phyloP scores from a whole-genome alignment of 2,797 vertebrate species.

The Sebastes trivittatus region DNA sequence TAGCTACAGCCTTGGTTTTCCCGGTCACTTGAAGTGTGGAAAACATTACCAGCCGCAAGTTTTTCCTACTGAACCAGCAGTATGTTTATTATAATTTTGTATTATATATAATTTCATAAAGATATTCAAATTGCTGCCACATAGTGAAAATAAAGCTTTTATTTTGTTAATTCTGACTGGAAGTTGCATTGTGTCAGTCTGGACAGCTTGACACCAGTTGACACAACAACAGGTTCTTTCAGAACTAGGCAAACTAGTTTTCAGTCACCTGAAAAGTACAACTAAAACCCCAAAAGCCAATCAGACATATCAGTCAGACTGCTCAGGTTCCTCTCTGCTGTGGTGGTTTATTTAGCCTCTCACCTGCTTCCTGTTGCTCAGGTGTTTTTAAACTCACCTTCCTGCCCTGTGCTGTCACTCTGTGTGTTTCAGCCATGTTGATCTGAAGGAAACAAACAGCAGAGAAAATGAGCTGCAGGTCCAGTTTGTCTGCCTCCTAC shows the following conservation, averaged over 20 bases:
- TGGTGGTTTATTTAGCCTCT: background rate
- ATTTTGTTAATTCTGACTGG: constrained; percentile 31
- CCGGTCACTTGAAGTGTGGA: background rate
- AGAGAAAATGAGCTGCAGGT: constrained; percentile 25
- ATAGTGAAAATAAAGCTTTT: constrained; percentile 17
- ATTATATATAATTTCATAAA: background rate
- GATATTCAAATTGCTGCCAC: background rate
- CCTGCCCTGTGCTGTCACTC: constrained; percentile 79
- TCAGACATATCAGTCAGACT: background rate
- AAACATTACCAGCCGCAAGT: background rate
- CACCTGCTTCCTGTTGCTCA: constrained; percentile 3
- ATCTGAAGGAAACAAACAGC: constrained; percentile 22
- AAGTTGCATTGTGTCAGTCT: background rate
- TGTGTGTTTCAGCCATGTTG: constrained; percentile 86
- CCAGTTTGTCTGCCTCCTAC: constrained; percentile 32
- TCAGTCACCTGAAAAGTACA: background rate
- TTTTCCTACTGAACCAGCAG: background rate
- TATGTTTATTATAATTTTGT: background rate
- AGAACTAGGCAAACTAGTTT: background rate
- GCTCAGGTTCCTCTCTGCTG: background rate
- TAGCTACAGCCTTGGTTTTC: background rate
- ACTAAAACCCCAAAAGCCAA: background rate
- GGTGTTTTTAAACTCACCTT: constrained; percentile 80
- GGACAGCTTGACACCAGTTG: background rate
- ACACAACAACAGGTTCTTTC: background rate